These are phyloP conservation scores for Mya arenaria DNA, from an alignment of 1,140 invertebrate species.

Conservation along the genomic window DNA sequence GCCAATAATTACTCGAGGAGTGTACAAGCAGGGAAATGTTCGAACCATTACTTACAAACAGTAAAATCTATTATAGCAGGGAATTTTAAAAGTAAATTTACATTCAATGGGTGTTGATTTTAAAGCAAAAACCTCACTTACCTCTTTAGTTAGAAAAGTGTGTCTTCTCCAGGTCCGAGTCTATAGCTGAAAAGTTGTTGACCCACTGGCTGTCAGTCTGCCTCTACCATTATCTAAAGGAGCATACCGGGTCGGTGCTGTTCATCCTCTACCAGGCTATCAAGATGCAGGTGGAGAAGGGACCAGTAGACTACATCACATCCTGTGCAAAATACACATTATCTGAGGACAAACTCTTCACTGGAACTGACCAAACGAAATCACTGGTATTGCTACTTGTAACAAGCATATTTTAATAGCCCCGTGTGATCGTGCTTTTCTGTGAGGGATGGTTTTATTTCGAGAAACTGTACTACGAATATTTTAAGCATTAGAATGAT, in stretches of 20 bases:
- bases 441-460: too few relatives aligned
- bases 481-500: too few relatives aligned
- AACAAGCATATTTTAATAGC: too few relatives aligned
- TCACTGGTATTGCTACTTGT: too few relatives aligned
- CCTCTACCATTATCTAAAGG: conserved; percentile 46
- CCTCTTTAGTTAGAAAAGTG: neutral
- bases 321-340: conserved; percentile 98
- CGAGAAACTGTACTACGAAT: too few relatives aligned
- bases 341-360: conserved; percentile 98
- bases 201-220: conserved; percentile 53
- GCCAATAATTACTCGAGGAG: too few relatives aligned
- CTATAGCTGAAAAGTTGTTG: conserved; percentile 41
- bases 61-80: too few relatives aligned
- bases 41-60: too few relatives aligned
- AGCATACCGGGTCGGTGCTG: conserved; percentile 94
- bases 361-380: conserved; percentile 86
- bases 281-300: conserved; percentile 99
- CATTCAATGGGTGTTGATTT: too few relatives aligned
- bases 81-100: too few relatives aligned
- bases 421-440: too few relatives aligned
- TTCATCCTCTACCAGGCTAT: conserved; percentile 99
- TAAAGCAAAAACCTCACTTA: neutral
- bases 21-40: too few relatives aligned
- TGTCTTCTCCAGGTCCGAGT: conserved; percentile 45
- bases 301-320: conserved; percentile 98